A percentile compares a stretch with the other conserved stretches of the same genome.
Evolutionary conservation across 2,797 vertebrate genomes (phyloP).

Genomic region (Orientallactaga sibirica): DNA sequence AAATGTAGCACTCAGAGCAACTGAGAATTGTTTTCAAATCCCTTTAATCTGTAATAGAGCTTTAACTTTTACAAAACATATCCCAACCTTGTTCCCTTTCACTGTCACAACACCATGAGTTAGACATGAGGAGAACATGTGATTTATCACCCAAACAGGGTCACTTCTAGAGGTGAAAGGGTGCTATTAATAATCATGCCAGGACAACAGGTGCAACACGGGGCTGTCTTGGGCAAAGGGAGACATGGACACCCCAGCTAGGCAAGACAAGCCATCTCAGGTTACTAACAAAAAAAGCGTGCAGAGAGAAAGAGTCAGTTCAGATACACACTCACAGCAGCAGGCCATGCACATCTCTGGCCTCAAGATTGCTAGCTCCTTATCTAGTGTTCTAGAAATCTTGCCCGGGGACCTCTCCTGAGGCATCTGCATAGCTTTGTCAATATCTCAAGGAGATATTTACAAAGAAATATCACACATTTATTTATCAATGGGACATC

Average conservation of each 20-base stretch:
- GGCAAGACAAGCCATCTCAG: slow-evolving; percentile 8
- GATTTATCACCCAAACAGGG: slow-evolving; percentile 44
- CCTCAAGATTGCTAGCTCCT: neutral
- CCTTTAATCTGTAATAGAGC: neutral
- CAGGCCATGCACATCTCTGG: neutral
- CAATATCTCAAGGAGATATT: neutral
- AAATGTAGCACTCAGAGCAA: accelerated
- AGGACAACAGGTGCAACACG: slow-evolving; percentile 43
- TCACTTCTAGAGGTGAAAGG: slow-evolving; percentile 58
- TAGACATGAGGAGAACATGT: neutral
- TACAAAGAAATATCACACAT: neutral
- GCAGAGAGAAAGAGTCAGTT: neutral
- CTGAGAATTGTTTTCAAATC: neutral
- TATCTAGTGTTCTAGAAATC: neutral
- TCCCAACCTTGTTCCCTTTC: neutral
- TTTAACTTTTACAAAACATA: neutral
- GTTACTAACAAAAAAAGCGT: neutral
- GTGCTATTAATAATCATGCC: slow-evolving; percentile 61
- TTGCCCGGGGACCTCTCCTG: too few relatives aligned
- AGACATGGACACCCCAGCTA: neutral
- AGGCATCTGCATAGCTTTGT: neutral
- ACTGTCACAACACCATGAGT: neutral
- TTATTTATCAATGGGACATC: neutral
- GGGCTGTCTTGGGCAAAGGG: slow-evolving; percentile 26
- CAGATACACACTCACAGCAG: neutral